Conservation (phyloP, 1,140 invertebrate genomes). For the Pygmarrhopalites habei region DNA sequence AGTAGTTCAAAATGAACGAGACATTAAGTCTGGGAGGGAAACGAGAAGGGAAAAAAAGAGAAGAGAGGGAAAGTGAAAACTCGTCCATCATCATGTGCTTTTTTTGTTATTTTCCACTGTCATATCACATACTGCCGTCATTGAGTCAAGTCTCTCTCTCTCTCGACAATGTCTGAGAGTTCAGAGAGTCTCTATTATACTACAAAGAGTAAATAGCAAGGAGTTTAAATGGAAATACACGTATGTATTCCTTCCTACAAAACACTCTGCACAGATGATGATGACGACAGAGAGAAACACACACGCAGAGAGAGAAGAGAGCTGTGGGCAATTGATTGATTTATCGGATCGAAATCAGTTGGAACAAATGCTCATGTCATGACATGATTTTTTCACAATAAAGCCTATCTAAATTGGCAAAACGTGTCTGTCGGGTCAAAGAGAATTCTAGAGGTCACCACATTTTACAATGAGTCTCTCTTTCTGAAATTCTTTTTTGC, state of each 20-base stretch:
- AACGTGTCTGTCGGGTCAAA: slow-evolving; percentile 17
- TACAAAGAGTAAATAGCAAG: no score
- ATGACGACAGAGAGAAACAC: slow-evolving; percentile 9
- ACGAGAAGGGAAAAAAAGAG: not conserved
- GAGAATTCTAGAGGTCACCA: not conserved
- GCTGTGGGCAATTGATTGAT: slow-evolving; percentile 16
- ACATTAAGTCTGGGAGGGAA: no score
- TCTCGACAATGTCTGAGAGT: no score
- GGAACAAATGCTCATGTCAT: slow-evolving; percentile 8
- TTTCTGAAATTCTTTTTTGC: no score
- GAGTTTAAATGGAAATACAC: no score
- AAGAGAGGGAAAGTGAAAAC: slow-evolving; percentile 27
- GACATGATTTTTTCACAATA: slow-evolving; percentile 12
- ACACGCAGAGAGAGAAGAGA: not conserved
- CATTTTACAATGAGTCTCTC: not conserved
- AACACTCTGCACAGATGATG: no score
- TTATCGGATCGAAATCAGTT: slow-evolving; percentile 24
- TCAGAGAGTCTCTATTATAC: no score
- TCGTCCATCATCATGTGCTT: slow-evolving; percentile 15
- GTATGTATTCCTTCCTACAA: not conserved
- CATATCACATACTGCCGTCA: no score
- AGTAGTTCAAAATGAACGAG: no score
- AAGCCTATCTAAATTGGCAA: slow-evolving; percentile 11
- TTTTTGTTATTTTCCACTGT: no score
- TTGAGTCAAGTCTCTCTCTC: no score